Base-by-base conservation (phyloP, 2,797 vertebrate species). In the Etheostoma nigrum region DNA sequence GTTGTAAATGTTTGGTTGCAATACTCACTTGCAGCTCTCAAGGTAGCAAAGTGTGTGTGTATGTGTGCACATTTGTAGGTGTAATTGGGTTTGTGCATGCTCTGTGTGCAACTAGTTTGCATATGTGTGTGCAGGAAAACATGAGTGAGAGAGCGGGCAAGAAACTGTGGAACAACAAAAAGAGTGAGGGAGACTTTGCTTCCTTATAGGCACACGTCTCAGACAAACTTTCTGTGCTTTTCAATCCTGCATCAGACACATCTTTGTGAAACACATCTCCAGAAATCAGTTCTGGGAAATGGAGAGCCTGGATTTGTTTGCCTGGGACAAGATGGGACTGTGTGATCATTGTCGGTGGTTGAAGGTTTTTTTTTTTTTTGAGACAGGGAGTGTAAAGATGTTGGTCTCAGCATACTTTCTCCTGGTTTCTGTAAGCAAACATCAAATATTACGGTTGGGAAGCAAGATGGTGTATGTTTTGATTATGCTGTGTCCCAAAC, bases 261-360 rank as follows among this genome's bases (percentile, higher is more conserved):
- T 91, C 85, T 91, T 92, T 92, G 86, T 84, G 78, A 82, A 88
- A 82, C 88, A 87, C 86, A 82, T 82, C 85, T 90, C 79, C 86
- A 79, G 88, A 86, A 91, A 89, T 87, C 91, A 87, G 87, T 85
- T 87, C 83, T 80, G 86, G 88, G 88, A 88, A 90, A 88, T 73
- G 77, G 85, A 85, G 75, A 83, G 82, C 78, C 80, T 54, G 73
- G 81, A 85, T 92, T 93, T 91, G 91, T 93, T 92, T 93, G 86
- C 74, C 84, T 84, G 87, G 85, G 87, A 93, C 85, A 89, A 89
- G 89, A 91, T 87, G 83, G 80, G 76, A 86, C 77, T 82, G 84
- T 93, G 89, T 93, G 92, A 94, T 93, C 93, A 83, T 76, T 68
- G 67, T 55, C 49, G 72, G 66, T 76, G 81, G 86, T 86, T 86